Evolutionary conservation across 35 echinoderm and acorn worm genomes (phyloP), one percentile per base, ranked within the genome.

Genomic region (Anneissia japonica): DNA sequence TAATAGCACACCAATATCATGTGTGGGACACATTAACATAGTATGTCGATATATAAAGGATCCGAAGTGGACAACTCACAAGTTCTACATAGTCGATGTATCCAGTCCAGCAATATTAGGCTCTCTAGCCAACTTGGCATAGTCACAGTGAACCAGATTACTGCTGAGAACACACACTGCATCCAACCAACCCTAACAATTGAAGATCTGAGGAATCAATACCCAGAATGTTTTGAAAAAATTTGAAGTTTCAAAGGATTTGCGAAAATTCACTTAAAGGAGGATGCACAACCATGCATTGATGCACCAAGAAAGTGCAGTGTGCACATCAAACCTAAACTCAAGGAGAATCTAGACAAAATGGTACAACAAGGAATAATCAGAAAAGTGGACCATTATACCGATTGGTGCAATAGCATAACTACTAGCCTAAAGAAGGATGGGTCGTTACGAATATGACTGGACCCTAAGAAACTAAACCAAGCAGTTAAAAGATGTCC

Each of bases 81-180:
- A 34, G 10, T 89, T 93, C 46, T 89, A 85, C 34, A 46, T 89
- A 32, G 76, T 89, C 0, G 87, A 89, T 36, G 87, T 85, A 3
- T 64, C 82, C 35, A 82, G 91, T 29, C 91, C 91, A 82, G 81
- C 91, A 32, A 82, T 93, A 82, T 73, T 82, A 39, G 83, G 82
- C 16, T 51, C 33, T 93, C 86, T 74, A 75, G 89, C 21, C 26
- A 7, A 21, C 79, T 93, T 0, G 38, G 72, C 7, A 31, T 89
- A 43, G 45, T 93, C 17, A 85, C 91, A 12, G 32, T 77, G 33
- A 34, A 77, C 23, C 32, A 37, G 19, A 32, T 17, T 10, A 77
- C 33, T 3, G 26, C 51, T 31, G 28, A 13, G 51, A 77, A 12
- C 7, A 6, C 19, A 37, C 34, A 36, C 37, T 37, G 29, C 36